Conservation (phyloP, 2,888 invertebrate genomes). For the Calameuta filiformis region DNA sequence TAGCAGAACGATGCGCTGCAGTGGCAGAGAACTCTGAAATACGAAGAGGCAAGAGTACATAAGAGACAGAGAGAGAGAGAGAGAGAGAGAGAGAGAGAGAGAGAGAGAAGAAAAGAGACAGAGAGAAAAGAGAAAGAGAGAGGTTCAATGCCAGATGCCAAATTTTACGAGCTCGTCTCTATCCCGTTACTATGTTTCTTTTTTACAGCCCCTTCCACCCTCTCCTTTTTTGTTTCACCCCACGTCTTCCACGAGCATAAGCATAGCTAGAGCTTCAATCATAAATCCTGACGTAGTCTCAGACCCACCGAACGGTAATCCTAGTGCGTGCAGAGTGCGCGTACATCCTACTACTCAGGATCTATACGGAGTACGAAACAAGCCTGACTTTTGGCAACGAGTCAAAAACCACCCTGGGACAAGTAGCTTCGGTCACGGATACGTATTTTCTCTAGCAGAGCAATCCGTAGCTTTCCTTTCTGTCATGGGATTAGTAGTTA, state of each 20-base stretch:
- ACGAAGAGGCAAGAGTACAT: neutral
- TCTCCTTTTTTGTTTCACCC: constrained; percentile 11
- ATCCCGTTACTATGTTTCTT: constrained; percentile 8
- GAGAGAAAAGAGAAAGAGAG: constrained; percentile 3
- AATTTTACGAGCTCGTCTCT: constrained; percentile 42
- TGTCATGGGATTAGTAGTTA: neutral
- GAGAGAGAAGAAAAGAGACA: neutral
- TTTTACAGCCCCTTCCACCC: constrained; percentile 6
- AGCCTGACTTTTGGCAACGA: constrained; percentile 44
- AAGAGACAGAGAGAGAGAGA: constrained; percentile 29
- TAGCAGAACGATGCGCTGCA: constrained; percentile 19
- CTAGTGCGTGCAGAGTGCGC: constrained; percentile 39
- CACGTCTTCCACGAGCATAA: constrained; percentile 41
- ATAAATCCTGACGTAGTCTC: constrained; percentile 51
- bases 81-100: constrained; percentile 12
- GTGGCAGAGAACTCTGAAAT: neutral
- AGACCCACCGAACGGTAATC: constrained; percentile 40
- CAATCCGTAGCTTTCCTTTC: neutral
- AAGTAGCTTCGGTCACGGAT: neutral
- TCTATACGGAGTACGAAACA: constrained; percentile 12
- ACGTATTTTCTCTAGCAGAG: neutral
- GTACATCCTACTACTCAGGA: neutral
- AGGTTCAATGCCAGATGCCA: constrained; percentile 36
- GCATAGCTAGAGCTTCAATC: constrained; percentile 46
- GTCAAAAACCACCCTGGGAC: constrained; percentile 38